These are phyloP conservation scores for Andrena hattorfiana DNA, from an alignment of 2,888 invertebrate genomes.

Conservation along the genomic window DNA sequence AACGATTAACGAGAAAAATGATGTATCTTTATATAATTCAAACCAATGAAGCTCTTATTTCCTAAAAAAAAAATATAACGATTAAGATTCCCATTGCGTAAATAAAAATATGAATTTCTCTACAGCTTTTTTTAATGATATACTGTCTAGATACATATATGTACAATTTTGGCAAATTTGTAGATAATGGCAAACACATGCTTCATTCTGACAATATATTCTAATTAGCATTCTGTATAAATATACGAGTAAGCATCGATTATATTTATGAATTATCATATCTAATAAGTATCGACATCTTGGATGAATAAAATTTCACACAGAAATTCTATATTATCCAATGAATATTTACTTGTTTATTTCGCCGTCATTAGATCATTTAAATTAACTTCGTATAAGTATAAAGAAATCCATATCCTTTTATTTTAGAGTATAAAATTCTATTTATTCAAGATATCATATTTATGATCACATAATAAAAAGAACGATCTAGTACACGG, in stretches of 20 bases:
- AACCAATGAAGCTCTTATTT: constrained; percentile 7
- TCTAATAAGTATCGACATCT: constrained; percentile 29
- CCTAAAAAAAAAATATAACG: constrained; percentile 22
- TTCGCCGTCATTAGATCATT: background rate
- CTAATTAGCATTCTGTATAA: constrained; percentile 35
- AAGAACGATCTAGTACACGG: constrained; percentile 28
- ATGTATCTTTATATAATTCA: constrained; percentile 21
- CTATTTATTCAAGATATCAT: constrained; percentile 54
- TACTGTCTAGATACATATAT: constrained; percentile 61
- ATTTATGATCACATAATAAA: constrained; percentile 22
- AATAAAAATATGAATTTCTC: constrained; percentile 41
- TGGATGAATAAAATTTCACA: constrained; percentile 50
- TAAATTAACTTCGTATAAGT: constrained; percentile 20
- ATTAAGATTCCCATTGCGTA: constrained; percentile 13
- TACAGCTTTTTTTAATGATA: constrained; percentile 47
- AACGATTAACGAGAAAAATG: constrained; percentile 17
- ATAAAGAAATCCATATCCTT: constrained; percentile 30
- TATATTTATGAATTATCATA: constrained; percentile 26
- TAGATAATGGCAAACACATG: constrained; percentile 43
- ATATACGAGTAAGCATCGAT: constrained; percentile 31
- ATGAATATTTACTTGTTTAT: constrained; percentile 14
- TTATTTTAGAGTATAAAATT: constrained; percentile 28
- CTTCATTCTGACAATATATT: constrained; percentile 27
- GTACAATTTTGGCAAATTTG: constrained; percentile 63
- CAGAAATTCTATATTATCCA: background rate